phyloP scores from a whole-genome alignment of 2,797 vertebrate species.

The Bovichtus variegatus region DNA sequence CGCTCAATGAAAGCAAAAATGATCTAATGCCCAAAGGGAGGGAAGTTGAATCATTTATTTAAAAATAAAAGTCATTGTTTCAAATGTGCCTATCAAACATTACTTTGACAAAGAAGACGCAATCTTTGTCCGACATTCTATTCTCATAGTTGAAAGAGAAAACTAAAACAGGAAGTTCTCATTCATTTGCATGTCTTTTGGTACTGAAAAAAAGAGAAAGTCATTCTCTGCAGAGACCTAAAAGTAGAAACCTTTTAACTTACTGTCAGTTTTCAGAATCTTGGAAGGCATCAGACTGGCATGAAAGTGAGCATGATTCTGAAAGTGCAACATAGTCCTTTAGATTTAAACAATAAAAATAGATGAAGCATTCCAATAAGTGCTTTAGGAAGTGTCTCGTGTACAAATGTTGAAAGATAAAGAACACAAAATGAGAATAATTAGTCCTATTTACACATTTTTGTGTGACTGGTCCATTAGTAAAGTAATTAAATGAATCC shows the following conservation, averaged over 20 bases:
- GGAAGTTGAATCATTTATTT: constrained; percentile 78
- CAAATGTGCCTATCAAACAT: constrained; percentile 67
- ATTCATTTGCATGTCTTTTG: constrained; percentile 62
- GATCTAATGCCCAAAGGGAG: constrained; percentile 58
- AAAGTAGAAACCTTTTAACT: constrained; percentile 69
- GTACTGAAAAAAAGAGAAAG: constrained; percentile 48
- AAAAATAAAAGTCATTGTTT: constrained; percentile 75
- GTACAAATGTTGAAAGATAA: constrained; percentile 42
- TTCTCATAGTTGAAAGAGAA: constrained; percentile 65
- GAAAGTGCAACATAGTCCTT: constrained; percentile 76
- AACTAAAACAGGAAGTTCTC: constrained; percentile 68
- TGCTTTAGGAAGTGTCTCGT: constrained; percentile 66
- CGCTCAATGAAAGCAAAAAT: constrained; percentile 42
- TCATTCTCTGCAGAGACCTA: constrained; percentile 46
- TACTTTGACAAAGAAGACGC: constrained; percentile 64
- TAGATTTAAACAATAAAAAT: constrained; percentile 61
- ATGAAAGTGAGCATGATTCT: constrained; percentile 50
- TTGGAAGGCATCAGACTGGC: constrained; percentile 41
- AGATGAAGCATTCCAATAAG: constrained; percentile 71
- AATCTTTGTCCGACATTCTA: constrained; percentile 56
- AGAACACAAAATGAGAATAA: constrained; percentile 22
- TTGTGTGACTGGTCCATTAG: constrained; percentile 21
- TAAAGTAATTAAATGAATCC: constrained; percentile 90
- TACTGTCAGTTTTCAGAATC: constrained; percentile 60
- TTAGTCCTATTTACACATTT: constrained; percentile 63